Percentiles rank a stretch among this genome's conserved stretches.
Conservation (phyloP, 2,888 invertebrate species). For the Dilophus febrilis region DNA sequence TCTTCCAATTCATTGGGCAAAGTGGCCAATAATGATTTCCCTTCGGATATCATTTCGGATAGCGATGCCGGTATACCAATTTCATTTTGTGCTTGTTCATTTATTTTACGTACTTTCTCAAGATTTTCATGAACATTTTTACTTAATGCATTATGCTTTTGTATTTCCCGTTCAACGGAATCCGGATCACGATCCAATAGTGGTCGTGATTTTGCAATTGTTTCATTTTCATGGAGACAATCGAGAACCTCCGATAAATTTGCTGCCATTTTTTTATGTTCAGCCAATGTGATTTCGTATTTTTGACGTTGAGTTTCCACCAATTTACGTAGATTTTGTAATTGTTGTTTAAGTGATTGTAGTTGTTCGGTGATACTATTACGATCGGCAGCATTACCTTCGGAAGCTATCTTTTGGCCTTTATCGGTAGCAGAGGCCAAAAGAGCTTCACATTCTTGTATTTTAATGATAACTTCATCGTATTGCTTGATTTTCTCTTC, state of each 20-base stretch:
- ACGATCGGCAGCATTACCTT: slow-evolving; percentile 72
- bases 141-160: slow-evolving; percentile 52
- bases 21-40: slow-evolving; percentile 56
- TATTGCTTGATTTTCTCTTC: slow-evolving; percentile 79
- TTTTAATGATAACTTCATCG: slow-evolving; percentile 67
- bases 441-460: slow-evolving; percentile 79
- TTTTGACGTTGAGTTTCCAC: slow-evolving; percentile 77
- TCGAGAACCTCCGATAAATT: slow-evolving; percentile 71
- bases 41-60: slow-evolving; percentile 71
- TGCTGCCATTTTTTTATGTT: slow-evolving; percentile 67
- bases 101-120: slow-evolving; percentile 49
- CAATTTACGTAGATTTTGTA: slow-evolving; percentile 57
- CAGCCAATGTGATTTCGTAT: slow-evolving; percentile 73
- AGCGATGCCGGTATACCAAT: slow-evolving; percentile 64
- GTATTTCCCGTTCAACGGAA: slow-evolving; percentile 66
- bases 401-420: slow-evolving; percentile 81
- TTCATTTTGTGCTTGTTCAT: slow-evolving; percentile 53
- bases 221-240: slow-evolving; percentile 69
- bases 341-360: slow-evolving; percentile 70
- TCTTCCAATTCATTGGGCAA: slow-evolving; percentile 68
- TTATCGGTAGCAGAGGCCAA: slow-evolving; percentile 78
- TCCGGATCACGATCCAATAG: slow-evolving; percentile 57
- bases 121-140: slow-evolving; percentile 52
- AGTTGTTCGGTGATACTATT: slow-evolving; percentile 77
- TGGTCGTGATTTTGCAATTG: slow-evolving; percentile 64